phyloP scores from a whole-genome alignment of 2,113 vertebrate species.

The Manacus vitellinus region DNA sequence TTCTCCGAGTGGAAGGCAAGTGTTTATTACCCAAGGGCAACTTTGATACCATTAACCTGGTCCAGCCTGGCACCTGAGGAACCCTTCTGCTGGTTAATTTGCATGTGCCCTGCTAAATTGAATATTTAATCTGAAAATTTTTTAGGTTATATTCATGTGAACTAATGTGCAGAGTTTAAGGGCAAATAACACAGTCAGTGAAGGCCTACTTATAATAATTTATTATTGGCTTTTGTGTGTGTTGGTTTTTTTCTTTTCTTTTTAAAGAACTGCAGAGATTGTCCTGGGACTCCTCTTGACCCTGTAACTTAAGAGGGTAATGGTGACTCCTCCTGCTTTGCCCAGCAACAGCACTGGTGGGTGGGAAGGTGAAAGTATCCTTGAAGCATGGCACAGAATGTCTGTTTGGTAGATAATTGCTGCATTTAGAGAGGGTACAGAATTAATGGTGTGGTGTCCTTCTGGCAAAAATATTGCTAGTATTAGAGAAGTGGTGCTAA shows the following conservation, averaged over 20 bases:
- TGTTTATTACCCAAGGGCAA: background rate
- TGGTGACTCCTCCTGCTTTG: background rate
- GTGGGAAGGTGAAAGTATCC: slow-evolving; percentile 27
- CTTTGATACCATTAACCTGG: background rate
- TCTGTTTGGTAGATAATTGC: slow-evolving; percentile 26
- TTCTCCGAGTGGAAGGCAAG: background rate
- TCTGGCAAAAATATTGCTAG: background rate
- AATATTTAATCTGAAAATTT: background rate
- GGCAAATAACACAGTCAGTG: background rate
- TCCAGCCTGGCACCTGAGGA: background rate
- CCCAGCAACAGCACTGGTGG: background rate
- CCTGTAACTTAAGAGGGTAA: background rate
- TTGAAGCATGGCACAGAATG: slow-evolving; percentile 16
- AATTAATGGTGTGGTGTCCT: slow-evolving; percentile 26
- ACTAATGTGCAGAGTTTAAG: background rate
- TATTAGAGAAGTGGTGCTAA: background rate
- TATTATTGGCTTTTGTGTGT: background rate
- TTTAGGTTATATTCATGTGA: background rate
- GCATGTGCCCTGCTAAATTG: background rate
- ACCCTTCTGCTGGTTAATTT: background rate
- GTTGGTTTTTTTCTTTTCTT: background rate
- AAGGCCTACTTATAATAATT: background rate
- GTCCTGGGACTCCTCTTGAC: background rate
- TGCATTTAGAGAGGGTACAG: slow-evolving; percentile 22
- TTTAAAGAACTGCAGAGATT: background rate